Evolutionary conservation across 2,888 invertebrate species (phyloP), one percentile per base, ranked within the genome.

Genomic region (Atethmia centrago): DNA sequence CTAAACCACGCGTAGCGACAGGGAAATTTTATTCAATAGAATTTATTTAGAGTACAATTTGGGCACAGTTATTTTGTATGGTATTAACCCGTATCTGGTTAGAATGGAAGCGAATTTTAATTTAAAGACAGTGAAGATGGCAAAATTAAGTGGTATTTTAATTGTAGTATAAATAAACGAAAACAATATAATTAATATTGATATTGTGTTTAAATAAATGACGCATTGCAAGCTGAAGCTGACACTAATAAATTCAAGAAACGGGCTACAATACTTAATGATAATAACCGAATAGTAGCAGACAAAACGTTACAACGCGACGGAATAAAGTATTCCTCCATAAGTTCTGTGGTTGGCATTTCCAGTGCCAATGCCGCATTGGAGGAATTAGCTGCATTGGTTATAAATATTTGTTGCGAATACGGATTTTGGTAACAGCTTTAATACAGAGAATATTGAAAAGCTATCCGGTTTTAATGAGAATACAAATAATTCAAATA

Each of bases 371-470:
- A 82, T 58, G 62, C 66, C 14, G 59, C 65, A 76, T 81, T 61
- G 55, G 77, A 75, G 58, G 75, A 63, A 63, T 64, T 76, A 51
- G 66, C 77, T 67, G 63, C 82, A 78, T n/a, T 67, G 62, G 62
- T 47, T 64, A 58, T 68, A 82, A 77, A 82, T 82, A 64, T 69
- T 82, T 63, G 51, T 21, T 62, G 55, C 14, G 25, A 61, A 58
- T 67, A 56, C 31, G 42, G 14, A 31, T 55, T 40, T 62, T n/a
- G 28, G 40, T 51, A 82, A 19, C n/a, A 49, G 36, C 31, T 8
- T 14, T 64, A 2, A 21, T 40, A n/a, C 47, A 36, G 40, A 12
- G 31, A 64, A 59, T 53, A 16, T 19, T 51, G 53, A 42, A 49
- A 59, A 53, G 21, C 25, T 51, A 45, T 62, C 40, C 40, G 36